These are phyloP conservation scores for Creontiades dilutus DNA, from an alignment of 2,888 invertebrate genomes.

Conservation along the genomic window DNA sequence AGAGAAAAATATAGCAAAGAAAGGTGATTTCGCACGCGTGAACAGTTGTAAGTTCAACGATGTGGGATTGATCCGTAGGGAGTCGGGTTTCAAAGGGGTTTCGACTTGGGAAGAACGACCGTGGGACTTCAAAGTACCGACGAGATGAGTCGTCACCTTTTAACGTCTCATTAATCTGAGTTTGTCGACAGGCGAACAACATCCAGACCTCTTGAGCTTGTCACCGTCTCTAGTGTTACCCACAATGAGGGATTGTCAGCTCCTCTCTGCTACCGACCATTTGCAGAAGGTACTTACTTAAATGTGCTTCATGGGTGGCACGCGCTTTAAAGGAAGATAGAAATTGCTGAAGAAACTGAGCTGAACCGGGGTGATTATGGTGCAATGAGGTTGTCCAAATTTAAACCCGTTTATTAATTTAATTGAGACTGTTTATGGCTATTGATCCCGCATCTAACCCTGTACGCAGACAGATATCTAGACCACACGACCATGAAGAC, in stretches of 20 bases:
- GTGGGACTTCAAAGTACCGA: neutral
- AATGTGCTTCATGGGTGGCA: neutral
- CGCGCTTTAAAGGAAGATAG: neutral
- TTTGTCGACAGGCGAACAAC: constrained; percentile 1
- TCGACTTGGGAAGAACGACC: neutral
- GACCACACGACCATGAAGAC: too few species aligned
- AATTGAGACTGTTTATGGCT: too few species aligned
- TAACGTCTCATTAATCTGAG: neutral
- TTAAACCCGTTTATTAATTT: too few species aligned
- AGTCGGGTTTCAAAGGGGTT: neutral
- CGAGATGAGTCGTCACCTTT: constrained; percentile 15
- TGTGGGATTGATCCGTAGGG: too few species aligned
- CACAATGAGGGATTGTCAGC: neutral
- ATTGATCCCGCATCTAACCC: too few species aligned
- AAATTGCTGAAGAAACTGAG: too few species aligned
- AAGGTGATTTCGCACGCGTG: too few species aligned
- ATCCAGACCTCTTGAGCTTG: neutral
- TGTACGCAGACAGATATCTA: too few species aligned
- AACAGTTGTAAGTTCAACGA: too few species aligned
- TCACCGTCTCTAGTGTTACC: neutral
- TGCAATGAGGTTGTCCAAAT: too few species aligned
- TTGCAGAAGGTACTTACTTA: neutral
- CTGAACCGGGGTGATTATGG: too few species aligned
- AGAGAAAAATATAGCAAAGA: too few species aligned
- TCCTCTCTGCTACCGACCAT: neutral